These are phyloP conservation scores for Dunckerocampus dactyliophorus DNA, from an alignment of 2,113 vertebrate species.

Conservation along the genomic window DNA sequence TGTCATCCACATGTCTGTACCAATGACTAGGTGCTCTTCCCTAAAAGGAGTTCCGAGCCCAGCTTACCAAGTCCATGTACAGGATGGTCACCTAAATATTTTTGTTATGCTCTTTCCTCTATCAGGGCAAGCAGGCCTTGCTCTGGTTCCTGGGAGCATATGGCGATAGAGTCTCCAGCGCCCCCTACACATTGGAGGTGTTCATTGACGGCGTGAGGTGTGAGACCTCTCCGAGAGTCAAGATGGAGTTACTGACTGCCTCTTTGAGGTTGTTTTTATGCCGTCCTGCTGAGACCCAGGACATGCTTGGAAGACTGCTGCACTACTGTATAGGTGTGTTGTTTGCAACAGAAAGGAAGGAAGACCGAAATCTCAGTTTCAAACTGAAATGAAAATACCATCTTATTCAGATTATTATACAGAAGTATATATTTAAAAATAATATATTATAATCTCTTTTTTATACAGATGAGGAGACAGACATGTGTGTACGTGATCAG, in stretches of 20 bases:
- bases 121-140: conserved; percentile 87
- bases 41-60: background rate
- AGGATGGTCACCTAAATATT: background rate
- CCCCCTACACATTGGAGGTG: conserved; percentile 88
- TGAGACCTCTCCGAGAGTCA: conserved; percentile 79
- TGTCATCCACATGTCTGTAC: background rate
- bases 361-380: background rate
- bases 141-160: conserved; percentile 89
- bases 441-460: conserved; percentile 5
- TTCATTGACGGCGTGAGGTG: conserved; percentile 83
- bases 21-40: background rate
- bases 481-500: conserved; percentile 88
- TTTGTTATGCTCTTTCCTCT: background rate
- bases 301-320: conserved; percentile 86
- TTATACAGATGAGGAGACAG: conserved; percentile 84
- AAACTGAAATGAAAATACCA: no score
- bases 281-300: conserved; percentile 90
- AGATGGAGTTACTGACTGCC: conserved; percentile 88
- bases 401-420: background rate
- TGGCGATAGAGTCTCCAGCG: conserved; percentile 78
- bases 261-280: conserved; percentile 82
- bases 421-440: background rate
- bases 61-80: background rate
- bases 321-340: conserved; percentile 84
- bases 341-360: background rate